These are phyloP conservation scores for Listrodromus nycthemerus DNA, from an alignment of 2,888 invertebrate species.

Conservation along the genomic window DNA sequence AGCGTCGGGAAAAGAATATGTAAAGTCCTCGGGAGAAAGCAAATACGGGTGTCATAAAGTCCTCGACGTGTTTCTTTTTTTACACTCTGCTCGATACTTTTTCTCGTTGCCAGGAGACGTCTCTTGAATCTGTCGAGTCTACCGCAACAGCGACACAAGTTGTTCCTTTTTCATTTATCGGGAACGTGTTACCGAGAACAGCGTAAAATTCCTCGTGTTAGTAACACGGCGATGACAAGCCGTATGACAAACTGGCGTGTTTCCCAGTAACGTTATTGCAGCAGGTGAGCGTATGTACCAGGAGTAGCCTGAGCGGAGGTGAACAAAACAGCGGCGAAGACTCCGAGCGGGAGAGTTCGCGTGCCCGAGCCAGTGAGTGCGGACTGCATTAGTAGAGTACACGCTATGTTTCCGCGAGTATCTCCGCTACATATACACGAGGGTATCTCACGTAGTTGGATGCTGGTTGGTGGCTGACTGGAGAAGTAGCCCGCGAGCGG, in stretches of 20 bases:
- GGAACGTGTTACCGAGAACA: neutral
- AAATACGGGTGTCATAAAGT: neutral
- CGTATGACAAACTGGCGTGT: neutral
- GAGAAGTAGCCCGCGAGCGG: slow-evolving; percentile 73
- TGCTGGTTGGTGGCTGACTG: slow-evolving; percentile 40
- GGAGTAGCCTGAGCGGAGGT: neutral
- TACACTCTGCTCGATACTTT: neutral
- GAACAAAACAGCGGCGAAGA: slow-evolving; percentile 18
- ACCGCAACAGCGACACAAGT: neutral
- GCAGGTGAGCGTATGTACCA: neutral
- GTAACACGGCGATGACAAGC: neutral
- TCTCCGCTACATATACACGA: slow-evolving; percentile 10
- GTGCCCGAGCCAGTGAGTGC: slow-evolving; percentile 40
- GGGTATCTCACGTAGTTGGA: slow-evolving; percentile 19
- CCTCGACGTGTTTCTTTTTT: neutral
- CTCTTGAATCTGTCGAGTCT: neutral
- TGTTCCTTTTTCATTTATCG: neutral
- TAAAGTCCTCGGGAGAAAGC: neutral
- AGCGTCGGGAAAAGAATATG: neutral
- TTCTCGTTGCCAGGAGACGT: neutral
- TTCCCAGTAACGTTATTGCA: neutral
- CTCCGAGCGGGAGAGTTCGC: slow-evolving; percentile 39
- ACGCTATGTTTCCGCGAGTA: slow-evolving; percentile 5
- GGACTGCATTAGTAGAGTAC: slow-evolving; percentile 48
- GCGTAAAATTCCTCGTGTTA: neutral